Conservation (phyloP, 2,888 invertebrate genomes). For the Megaustenia siamemsis region DNA sequence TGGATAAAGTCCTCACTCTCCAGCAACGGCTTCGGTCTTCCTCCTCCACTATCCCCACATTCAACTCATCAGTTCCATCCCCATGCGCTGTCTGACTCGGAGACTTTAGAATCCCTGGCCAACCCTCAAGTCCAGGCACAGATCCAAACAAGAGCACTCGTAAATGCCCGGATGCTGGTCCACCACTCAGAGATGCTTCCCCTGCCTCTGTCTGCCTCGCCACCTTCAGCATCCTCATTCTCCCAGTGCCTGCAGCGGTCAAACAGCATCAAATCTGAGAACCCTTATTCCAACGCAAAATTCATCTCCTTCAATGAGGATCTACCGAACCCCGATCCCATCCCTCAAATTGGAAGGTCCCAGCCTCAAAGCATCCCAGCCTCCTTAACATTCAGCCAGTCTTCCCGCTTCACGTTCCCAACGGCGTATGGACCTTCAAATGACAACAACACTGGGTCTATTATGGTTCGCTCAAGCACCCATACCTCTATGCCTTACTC, state of each 20-base stretch:
- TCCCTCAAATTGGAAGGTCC: conserved; percentile 66
- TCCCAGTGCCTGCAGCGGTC: conserved; percentile 68
- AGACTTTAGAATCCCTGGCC: conserved; percentile 83
- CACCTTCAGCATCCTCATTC: conserved; percentile 17
- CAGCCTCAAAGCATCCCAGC: conserved; percentile 61
- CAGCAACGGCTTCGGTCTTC: conserved; percentile 64
- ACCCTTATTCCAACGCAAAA: conserved; percentile 91
- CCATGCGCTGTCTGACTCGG: conserved; percentile 88
- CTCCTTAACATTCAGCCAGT: conserved; percentile 76
- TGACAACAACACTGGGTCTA: conserved; percentile 44
- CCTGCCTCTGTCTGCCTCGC: conserved; percentile 42
- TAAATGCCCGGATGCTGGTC: conserved; percentile 84
- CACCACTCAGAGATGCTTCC: conserved; percentile 31
- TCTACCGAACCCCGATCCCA: conserved; percentile 69
- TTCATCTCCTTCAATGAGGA: conserved; percentile 64
- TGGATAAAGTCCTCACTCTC: conserved; percentile 65
- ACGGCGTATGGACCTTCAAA: conserved; percentile 65
- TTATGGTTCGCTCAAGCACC: conserved; percentile 73
- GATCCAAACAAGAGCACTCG: conserved; percentile 85
- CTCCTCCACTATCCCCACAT: conserved; percentile 14
- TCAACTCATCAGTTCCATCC: conserved; percentile 41
- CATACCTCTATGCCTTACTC: conserved; percentile 70
- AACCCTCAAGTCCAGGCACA: conserved; percentile 82
- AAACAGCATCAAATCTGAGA: conserved; percentile 86
- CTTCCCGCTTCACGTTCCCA: conserved; percentile 75